Evolutionary conservation across 2,888 invertebrate genomes (phyloP).

Genomic region (Frankliniella fusca): DNA sequence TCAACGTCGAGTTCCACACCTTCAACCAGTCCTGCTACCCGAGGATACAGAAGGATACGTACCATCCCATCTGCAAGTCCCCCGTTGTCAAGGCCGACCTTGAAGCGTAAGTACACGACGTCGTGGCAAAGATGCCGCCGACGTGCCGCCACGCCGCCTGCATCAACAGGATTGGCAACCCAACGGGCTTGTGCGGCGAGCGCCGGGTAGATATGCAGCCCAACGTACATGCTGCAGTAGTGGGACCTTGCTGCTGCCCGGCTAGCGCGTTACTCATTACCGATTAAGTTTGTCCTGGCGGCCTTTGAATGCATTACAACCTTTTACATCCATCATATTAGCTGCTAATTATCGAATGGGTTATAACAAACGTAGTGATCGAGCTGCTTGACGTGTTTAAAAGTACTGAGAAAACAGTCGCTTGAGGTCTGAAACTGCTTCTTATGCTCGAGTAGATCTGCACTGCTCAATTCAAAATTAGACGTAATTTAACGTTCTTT

Average conservation of each 20-base stretch:
- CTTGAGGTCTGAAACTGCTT: no score
- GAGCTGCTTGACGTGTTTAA: no score
- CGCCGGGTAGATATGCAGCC: background rate
- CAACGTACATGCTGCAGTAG: background rate
- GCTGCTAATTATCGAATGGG: background rate
- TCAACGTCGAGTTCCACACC: constrained; percentile 82
- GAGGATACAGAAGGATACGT: constrained; percentile 87
- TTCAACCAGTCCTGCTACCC: constrained; percentile 99
- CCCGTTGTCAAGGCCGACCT: constrained; percentile 68
- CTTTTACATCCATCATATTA: no score
- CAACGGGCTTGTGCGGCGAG: background rate
- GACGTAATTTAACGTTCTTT: constrained; percentile 3
- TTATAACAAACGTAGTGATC: no score
- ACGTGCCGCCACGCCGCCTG: background rate
- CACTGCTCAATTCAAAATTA: no score
- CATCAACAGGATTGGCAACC: background rate
- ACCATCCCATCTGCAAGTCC: constrained; percentile 81
- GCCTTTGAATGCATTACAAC: no score
- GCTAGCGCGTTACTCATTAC: no score
- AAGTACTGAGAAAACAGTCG: no score
- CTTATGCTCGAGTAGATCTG: no score
- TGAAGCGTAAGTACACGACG: constrained; percentile 72
- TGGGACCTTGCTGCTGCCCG: no score
- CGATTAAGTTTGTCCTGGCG: no score
- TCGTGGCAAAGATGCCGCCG: no score